These are phyloP conservation scores for Brachyhypopomus occidentalis DNA, from an alignment of 2,113 vertebrate species.

Conservation along the genomic window DNA sequence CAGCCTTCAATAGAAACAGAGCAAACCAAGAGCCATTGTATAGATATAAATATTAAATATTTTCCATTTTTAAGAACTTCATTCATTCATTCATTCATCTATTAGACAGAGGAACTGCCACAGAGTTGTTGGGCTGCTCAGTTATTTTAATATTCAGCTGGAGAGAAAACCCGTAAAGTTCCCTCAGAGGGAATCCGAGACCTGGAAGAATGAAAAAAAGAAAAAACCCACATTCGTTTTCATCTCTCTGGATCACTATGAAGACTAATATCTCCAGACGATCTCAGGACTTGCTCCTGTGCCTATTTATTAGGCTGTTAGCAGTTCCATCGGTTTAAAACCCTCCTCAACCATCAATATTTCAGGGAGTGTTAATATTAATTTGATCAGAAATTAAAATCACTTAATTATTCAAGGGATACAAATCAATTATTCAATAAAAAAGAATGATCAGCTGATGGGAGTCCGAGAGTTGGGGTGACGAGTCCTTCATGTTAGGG, in stretches of 20 bases:
- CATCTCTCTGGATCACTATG: slow-evolving; percentile 12
- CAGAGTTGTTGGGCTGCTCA: neutral
- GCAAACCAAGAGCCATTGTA: too few species aligned
- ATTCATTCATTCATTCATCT: too few species aligned
- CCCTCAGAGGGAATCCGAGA: neutral
- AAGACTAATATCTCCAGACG: slow-evolving; percentile 44
- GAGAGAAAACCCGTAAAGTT: slow-evolving; percentile 29
- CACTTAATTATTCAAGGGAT: slow-evolving; percentile 72
- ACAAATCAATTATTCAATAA: slow-evolving; percentile 75
- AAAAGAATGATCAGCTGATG: slow-evolving; percentile 64
- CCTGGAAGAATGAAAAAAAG: slow-evolving; percentile 18
- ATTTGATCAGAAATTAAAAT: slow-evolving; percentile 78
- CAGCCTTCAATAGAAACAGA: neutral
- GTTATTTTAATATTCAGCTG: neutral
- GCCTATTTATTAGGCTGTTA: slow-evolving; percentile 71
- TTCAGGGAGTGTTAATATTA: slow-evolving; percentile 76
- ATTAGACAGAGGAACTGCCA: neutral
- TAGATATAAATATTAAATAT: too few species aligned
- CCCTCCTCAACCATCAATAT: slow-evolving; percentile 70
- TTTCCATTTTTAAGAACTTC: too few species aligned
- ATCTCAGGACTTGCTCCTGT: slow-evolving; percentile 33
- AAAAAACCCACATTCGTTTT: slow-evolving; percentile 27
- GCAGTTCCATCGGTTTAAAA: slow-evolving; percentile 65
- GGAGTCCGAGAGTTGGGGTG: neutral
- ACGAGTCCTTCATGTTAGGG: neutral